These are phyloP conservation scores for Myanophis thanlyinensis DNA, from an alignment of 2,113 vertebrate species.

Conservation along the genomic window DNA sequence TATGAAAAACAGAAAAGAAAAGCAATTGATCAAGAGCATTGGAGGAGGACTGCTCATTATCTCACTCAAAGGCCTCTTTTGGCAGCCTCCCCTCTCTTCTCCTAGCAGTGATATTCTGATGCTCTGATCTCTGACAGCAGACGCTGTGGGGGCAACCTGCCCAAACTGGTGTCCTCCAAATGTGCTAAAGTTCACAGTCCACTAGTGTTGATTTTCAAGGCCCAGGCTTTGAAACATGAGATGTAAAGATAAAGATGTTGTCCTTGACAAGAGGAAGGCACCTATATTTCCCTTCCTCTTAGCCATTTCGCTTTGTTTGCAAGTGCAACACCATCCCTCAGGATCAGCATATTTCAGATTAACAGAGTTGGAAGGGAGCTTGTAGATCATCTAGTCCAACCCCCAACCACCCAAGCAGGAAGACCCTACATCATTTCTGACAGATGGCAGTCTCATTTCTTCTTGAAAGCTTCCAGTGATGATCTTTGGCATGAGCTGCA, in stretches of 20 bases:
- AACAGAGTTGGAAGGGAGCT: too few relatives aligned
- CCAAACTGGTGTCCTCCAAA: not conserved
- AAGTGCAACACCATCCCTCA: not conserved
- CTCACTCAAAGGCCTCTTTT: slow-evolving; percentile 23
- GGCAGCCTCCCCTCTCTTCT: not conserved
- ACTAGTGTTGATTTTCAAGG: not conserved
- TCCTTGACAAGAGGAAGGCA: not conserved
- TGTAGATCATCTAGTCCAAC: too few relatives aligned
- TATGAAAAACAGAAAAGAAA: slow-evolving; percentile 40
- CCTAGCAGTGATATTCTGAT: not conserved
- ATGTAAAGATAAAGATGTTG: not conserved
- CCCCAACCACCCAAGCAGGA: too few relatives aligned
- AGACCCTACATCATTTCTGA: too few relatives aligned
- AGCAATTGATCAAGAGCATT: slow-evolving; percentile 16
- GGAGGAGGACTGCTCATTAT: not conserved
- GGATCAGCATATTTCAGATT: not conserved
- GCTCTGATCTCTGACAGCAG: not conserved
- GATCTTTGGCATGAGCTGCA: not conserved
- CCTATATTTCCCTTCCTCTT: not conserved
- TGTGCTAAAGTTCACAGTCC: not conserved
- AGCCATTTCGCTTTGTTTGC: not conserved
- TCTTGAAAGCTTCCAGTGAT: too few relatives aligned
- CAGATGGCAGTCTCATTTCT: too few relatives aligned
- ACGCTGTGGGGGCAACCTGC: too few relatives aligned
- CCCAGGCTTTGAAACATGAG: not conserved